Conservation (phyloP, 2,888 invertebrate genomes). For the Harmothoe impar region DNA sequence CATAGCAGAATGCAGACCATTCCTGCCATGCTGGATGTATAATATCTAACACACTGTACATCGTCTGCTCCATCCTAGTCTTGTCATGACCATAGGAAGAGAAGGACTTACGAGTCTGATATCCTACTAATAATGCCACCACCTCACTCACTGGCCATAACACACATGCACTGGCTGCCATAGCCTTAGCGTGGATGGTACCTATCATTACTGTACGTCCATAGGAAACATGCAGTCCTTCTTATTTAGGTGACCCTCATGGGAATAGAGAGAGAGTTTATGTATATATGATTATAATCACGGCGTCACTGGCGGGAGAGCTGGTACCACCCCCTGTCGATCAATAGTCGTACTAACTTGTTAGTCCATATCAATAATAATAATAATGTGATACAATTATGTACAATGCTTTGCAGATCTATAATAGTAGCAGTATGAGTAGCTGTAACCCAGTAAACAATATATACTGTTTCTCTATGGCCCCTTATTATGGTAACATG, state of each 20-base stretch:
- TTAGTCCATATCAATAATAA: no score
- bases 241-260: background rate
- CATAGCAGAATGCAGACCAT: background rate
- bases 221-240: slow-evolving; percentile 30
- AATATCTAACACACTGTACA: slow-evolving; percentile 40
- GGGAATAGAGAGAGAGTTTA: background rate
- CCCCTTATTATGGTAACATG: no score
- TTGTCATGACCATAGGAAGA: background rate
- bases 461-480: no score
- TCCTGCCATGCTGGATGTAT: slow-evolving; percentile 3
- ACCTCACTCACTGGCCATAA: background rate
- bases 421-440: background rate
- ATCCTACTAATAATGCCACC: background rate
- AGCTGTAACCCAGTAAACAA: background rate
- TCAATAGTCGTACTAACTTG: no score
- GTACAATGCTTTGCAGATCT: slow-evolving; percentile 33
- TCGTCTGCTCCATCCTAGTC: background rate
- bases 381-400: background rate
- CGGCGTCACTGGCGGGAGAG: no score
- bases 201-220: background rate
- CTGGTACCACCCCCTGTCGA: no score
- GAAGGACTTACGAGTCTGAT: background rate
- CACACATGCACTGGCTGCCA: slow-evolving; percentile 50
- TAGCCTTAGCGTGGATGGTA: background rate
- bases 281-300: no score